Evolutionary conservation across 2,113 vertebrate species (phyloP), one percentile per base, ranked within the genome.

Genomic region (Pipa parva): DNA sequence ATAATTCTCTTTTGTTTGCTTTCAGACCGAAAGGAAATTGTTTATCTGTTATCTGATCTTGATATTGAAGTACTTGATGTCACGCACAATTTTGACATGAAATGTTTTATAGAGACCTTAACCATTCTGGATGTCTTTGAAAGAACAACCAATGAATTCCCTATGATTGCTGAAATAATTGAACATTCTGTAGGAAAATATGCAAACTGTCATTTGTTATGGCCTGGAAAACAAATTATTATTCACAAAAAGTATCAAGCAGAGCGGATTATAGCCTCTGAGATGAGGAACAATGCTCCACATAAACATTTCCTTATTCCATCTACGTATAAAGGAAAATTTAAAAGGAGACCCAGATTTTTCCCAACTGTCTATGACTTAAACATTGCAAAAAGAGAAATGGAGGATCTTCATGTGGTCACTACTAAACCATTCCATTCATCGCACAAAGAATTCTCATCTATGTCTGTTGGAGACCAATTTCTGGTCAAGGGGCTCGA

Each of bases 31-130:
- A 89, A 88, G 59, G 82, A 87, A 9, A 75, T 90, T 42, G 77
- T 93, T 52, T 81, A 74, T 52, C 85, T 94, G 73, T 86, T 87
- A 20, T 90, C 91, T 49, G 87, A 85, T 76, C 78, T 94, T 74
- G 92, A 94, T 33, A 80, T 93, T 4, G 92, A 94, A 80, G 88
- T 94, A 42, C 80, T 91, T 75, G 92, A 94, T 50, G 73, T 94
- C 60, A 94, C 90, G 7, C 87, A 88, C 27, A 75, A 62, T 58
- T 87, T 76, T 1, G 87, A 92, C 72, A 62, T 60, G 27, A 80
- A 64, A 71, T 80, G 78, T 64, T 93, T 94, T 63, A 79, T 87
- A 75, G 88, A 91, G 68, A 80, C 87, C 0, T 65, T 91, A 56
- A 87, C 88, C 33, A 82, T 82, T 51, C 75, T 78, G 74, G 86